These are phyloP conservation scores for Limanda limanda DNA, from an alignment of 2,113 vertebrate species.

Conservation along the genomic window DNA sequence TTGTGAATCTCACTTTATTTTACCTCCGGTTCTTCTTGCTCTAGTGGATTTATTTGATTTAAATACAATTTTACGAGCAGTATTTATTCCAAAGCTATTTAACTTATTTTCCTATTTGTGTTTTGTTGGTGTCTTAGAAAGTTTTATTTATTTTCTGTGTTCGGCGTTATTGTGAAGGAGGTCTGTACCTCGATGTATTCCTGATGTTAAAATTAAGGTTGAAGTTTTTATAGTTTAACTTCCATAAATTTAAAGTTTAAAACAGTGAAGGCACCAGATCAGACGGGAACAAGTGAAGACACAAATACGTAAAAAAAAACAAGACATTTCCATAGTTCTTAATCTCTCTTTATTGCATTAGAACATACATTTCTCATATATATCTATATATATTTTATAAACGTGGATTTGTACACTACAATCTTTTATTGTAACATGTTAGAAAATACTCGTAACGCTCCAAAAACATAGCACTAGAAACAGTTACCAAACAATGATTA, in stretches of 20 bases:
- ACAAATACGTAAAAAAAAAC: not conserved
- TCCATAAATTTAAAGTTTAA: not conserved
- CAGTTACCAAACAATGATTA: slow-evolving; percentile 85
- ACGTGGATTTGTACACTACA: slow-evolving; percentile 89
- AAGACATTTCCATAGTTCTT: slow-evolving; percentile 65
- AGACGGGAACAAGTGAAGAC: not conserved
- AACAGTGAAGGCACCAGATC: not conserved
- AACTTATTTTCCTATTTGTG: too few species aligned
- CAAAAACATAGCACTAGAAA: slow-evolving; percentile 87
- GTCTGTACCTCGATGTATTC: too few species aligned
- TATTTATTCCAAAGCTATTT: too few species aligned
- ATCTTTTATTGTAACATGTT: slow-evolving; percentile 88
- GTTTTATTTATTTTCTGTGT: too few species aligned
- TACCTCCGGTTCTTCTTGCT: too few species aligned
- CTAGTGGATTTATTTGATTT: too few species aligned
- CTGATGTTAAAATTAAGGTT: too few species aligned
- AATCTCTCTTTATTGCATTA: slow-evolving; percentile 86
- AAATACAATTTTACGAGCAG: too few species aligned
- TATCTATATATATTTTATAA: slow-evolving; percentile 82
- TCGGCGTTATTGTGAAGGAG: too few species aligned
- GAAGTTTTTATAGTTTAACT: too few species aligned
- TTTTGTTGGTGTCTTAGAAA: too few species aligned
- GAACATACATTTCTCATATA: slow-evolving; percentile 86
- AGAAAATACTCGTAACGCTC: slow-evolving; percentile 85
- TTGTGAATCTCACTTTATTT: too few species aligned